Evolutionary conservation across 64 coral and sea anemone species (phyloP).

Genomic region (Pocillopora damicornis): DNA sequence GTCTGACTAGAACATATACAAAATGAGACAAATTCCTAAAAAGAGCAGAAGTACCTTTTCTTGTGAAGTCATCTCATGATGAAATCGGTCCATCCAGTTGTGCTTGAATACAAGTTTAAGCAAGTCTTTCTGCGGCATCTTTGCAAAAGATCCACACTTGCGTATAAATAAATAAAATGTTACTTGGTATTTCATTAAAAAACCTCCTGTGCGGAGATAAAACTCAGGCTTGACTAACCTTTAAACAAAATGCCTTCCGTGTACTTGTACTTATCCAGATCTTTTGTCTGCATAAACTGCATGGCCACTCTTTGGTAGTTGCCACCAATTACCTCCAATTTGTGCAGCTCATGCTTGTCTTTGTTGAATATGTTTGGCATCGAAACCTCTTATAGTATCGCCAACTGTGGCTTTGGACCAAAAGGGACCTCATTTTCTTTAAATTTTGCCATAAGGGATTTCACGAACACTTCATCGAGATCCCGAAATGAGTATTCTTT

Average conservation of each 20-base stretch:
- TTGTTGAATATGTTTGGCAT: not conserved
- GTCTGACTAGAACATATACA: no score
- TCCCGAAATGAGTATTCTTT: constrained; percentile 8
- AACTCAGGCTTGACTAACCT: not conserved
- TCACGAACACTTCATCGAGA: constrained; percentile 13
- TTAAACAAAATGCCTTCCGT: constrained; percentile 8
- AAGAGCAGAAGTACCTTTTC: constrained; percentile 21
- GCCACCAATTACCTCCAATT: constrained; percentile 35
- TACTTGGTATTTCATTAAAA: no score
- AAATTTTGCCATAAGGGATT: constrained; percentile 9
- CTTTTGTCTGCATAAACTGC: not conserved
- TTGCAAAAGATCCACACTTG: not conserved
- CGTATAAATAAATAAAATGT: not conserved
- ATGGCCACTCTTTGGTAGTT: constrained; percentile 22
- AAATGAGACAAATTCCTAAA: no score
- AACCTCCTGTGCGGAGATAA: no score
- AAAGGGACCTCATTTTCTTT: constrained; percentile 20
- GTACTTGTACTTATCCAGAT: constrained; percentile 8
- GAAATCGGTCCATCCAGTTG: constrained; percentile 36
- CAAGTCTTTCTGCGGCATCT: constrained; percentile 29
- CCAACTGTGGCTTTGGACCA: constrained; percentile 23
- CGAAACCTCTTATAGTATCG: not conserved
- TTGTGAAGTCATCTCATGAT: constrained; percentile 28
- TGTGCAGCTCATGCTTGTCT: not conserved
- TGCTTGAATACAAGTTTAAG: constrained; percentile 21